Percentiles rank a stretch among this genome's conserved stretches.
phyloP scores from a whole-genome alignment of 2,797 vertebrate species.

The Pristis pectinata region DNA sequence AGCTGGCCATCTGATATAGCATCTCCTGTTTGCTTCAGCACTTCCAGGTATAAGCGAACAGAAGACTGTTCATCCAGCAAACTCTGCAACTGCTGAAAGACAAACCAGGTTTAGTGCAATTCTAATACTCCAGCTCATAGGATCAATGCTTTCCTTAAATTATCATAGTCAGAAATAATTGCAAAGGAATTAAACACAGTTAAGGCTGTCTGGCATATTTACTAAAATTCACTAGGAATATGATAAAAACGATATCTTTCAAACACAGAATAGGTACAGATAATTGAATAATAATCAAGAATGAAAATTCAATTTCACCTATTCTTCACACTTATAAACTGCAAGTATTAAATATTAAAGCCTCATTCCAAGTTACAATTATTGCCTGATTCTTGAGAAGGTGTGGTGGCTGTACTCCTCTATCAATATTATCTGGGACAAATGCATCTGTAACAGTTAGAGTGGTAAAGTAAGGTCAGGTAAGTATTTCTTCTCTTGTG shows the following conservation, averaged over 20 bases:
- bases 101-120: slow-evolving; percentile 46
- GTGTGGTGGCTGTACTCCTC: too few species aligned
- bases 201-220: neutral
- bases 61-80: slow-evolving; percentile 49
- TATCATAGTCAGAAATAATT: neutral
- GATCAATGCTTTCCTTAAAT: neutral
- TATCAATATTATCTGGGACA: too few species aligned
- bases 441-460: too few species aligned
- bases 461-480: too few species aligned
- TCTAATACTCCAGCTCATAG: neutral
- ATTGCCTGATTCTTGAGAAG: too few species aligned
- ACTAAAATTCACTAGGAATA: neutral
- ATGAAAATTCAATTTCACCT: neutral
- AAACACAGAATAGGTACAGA: neutral
- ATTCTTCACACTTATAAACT: neutral
- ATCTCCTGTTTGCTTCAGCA: slow-evolving; percentile 42
- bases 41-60: slow-evolving; percentile 45
- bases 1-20: neutral
- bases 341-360: neutral
- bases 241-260: neutral
- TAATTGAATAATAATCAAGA: neutral
- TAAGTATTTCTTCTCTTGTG: too few species aligned
- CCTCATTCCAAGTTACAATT: neutral
- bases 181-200: neutral
- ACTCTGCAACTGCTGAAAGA: slow-evolving; percentile 53